Conservation (phyloP, 2,797 vertebrate genomes). For the Synaphobranchus kaupii region DNA sequence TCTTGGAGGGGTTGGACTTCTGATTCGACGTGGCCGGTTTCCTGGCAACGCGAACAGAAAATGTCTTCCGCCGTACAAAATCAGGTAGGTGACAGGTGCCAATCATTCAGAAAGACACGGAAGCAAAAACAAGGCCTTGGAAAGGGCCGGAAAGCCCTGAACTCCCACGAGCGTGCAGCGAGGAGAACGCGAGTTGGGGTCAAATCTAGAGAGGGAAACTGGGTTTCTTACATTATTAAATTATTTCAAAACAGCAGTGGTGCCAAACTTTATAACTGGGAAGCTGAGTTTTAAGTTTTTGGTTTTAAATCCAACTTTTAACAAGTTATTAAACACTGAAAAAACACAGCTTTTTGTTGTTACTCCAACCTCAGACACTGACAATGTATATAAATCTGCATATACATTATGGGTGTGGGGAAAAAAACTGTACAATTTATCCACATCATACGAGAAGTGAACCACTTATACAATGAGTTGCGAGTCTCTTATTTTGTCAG, state of each 20-base stretch:
- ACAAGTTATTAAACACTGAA: not conserved
- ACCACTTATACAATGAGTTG: not conserved
- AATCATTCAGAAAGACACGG: not conserved
- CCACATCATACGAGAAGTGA: not conserved
- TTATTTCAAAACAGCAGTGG: not conserved
- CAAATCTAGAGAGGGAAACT: not conserved
- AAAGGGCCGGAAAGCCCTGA: not conserved
- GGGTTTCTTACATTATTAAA: not conserved
- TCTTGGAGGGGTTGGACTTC: slow-evolving; percentile 87
- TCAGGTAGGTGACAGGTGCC: not conserved
- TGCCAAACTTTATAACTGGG: not conserved
- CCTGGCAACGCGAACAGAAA: slow-evolving; percentile 49
- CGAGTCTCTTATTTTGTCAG: not conserved
- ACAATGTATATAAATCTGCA: slow-evolving; percentile 2
- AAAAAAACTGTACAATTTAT: not conserved
- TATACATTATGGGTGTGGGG: not conserved
- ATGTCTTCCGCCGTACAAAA: not conserved
- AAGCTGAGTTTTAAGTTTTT: not conserved
- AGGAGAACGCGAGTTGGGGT: not conserved
- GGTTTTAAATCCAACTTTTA: too few relatives aligned
- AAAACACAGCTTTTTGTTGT: not conserved
- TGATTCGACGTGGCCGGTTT: slow-evolving; percentile 66
- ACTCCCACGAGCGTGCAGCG: not conserved
- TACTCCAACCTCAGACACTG: not conserved
- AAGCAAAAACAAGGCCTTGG: not conserved